Percentiles rank a stretch among this genome's conserved stretches.
These are phyloP conservation scores for Mythimna pallens DNA, from an alignment of 2,888 invertebrate genomes.

Conservation along the genomic window DNA sequence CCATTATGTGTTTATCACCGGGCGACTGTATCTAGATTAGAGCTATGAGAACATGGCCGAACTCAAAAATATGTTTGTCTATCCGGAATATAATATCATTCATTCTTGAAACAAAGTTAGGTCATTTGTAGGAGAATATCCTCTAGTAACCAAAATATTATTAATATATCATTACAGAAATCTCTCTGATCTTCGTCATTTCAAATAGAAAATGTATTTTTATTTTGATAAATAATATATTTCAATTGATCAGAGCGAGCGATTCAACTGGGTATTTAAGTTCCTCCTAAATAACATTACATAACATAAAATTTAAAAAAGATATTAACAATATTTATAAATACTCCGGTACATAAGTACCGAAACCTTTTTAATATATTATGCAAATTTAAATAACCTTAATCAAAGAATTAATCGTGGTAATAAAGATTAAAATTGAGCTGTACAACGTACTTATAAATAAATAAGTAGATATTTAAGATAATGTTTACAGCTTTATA, in stretches of 20 bases:
- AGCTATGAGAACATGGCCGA: neutral
- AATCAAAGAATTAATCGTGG: neutral
- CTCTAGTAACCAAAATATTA: neutral
- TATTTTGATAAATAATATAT: neutral
- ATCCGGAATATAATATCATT: neutral
- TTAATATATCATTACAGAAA: neutral
- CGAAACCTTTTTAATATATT: too few species aligned
- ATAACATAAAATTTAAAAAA: too few species aligned
- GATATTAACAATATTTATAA: neutral
- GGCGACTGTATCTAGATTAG: neutral
- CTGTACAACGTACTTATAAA: neutral
- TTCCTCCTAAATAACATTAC: neutral
- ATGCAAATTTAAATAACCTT: neutral
- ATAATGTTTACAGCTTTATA: constrained; percentile 13
- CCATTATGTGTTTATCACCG: neutral
- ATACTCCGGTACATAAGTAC: neutral
- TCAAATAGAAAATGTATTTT: too few species aligned
- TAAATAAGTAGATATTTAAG: neutral
- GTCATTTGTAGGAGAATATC: neutral
- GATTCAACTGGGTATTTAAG: neutral
- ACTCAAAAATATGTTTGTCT: neutral
- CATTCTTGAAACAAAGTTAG: neutral
- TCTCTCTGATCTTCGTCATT: neutral
- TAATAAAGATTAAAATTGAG: constrained; percentile 30
- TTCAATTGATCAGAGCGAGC: neutral